Percentiles rank a stretch among this genome's conserved stretches.
Evolutionary conservation across 2,888 invertebrate genomes (phyloP).

Genomic region (Uloborus plumipes): DNA sequence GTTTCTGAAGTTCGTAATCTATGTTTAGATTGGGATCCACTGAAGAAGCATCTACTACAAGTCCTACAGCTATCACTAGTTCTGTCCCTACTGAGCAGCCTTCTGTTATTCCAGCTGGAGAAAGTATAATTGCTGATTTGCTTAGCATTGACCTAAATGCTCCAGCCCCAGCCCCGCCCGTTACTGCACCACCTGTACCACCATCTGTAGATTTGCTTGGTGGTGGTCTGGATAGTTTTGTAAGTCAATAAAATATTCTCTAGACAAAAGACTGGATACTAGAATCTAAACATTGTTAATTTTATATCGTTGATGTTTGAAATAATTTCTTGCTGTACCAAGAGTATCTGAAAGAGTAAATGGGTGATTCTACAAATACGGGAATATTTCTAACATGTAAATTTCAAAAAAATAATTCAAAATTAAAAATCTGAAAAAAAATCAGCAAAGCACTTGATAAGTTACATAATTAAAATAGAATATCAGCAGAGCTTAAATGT

Average conservation of each 20-base stretch:
- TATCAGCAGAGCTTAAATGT: too few species aligned
- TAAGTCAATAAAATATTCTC: slow-evolving; percentile 71
- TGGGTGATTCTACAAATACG: too few species aligned
- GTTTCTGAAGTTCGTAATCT: too few species aligned
- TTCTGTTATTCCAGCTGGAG: slow-evolving; percentile 80
- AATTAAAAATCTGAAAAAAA: too few species aligned
- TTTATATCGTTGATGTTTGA: not conserved
- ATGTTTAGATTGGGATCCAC: slow-evolving; percentile 49
- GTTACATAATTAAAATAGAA: too few species aligned
- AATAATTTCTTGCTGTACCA: not conserved
- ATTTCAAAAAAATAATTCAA: too few species aligned
- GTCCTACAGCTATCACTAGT: slow-evolving; percentile 37
- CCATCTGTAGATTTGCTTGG: slow-evolving; percentile 85
- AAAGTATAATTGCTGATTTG: slow-evolving; percentile 95
- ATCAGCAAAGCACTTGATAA: too few species aligned
- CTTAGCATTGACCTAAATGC: slow-evolving; percentile 94
- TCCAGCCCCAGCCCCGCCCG: slow-evolving; percentile 70
- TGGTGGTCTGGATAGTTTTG: slow-evolving; percentile 89
- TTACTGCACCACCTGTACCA: slow-evolving; percentile 74
- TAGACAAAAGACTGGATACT: too few species aligned
- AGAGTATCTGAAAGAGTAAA: too few species aligned
- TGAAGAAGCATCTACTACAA: slow-evolving; percentile 38
- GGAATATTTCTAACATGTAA: too few species aligned
- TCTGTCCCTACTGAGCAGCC: slow-evolving; percentile 67
- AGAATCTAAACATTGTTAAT: too few species aligned